phyloP scores from a whole-genome alignment of 2,888 invertebrate species.

The Lamproptera curius region DNA sequence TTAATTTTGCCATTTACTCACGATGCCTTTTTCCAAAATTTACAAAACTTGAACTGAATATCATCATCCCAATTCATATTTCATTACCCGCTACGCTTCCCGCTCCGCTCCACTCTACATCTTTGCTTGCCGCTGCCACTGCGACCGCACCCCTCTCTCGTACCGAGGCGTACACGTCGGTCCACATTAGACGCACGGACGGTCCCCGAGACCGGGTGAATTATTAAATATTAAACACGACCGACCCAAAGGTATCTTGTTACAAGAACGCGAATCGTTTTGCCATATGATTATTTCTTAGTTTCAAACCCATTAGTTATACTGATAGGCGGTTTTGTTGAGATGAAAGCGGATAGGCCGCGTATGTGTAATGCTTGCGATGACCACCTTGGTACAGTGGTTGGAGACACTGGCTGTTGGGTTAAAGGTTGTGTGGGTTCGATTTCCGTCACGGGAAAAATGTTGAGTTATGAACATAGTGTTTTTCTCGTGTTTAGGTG shows the following conservation, averaged over 20 bases:
- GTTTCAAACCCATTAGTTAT: neutral
- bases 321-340: neutral
- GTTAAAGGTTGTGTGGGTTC: too few relatives aligned
- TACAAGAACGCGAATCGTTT: constrained; percentile 26
- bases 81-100: too few relatives aligned
- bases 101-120: constrained; percentile 18
- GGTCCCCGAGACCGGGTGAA: constrained; percentile 54
- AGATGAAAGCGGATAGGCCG: neutral
- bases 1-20: too few relatives aligned
- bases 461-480: too few relatives aligned
- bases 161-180: constrained; percentile 41
- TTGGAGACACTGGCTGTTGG: too few relatives aligned
- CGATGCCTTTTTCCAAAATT: too few relatives aligned
- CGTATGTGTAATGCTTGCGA: too few relatives aligned
- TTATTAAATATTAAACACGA: constrained; percentile 59
- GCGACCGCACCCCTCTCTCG: constrained; percentile 20
- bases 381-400: too few relatives aligned
- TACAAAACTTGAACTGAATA: too few relatives aligned
- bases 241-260: constrained; percentile 46
- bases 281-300: neutral
- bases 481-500: too few relatives aligned
- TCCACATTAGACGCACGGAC: constrained; percentile 56
- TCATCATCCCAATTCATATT: too few relatives aligned
- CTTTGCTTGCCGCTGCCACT: constrained; percentile 23
- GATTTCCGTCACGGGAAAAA: too few relatives aligned